Evolutionary conservation across 2,113 vertebrate genomes (phyloP).

Genomic region (Galbula dea): DNA sequence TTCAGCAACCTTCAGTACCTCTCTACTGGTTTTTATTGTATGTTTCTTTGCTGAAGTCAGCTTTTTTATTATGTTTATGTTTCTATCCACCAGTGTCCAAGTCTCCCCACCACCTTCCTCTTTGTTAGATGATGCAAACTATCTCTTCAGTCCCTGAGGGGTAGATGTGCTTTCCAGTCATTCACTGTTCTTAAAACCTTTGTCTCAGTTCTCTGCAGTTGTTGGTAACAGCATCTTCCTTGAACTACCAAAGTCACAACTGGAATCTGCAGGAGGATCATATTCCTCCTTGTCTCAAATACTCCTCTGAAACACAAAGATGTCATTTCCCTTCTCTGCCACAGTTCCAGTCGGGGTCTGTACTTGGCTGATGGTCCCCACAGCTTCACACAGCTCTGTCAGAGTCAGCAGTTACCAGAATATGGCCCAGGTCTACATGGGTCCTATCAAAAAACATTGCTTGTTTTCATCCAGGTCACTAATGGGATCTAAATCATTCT

Average conservation of each 20-base stretch:
- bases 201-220: not conserved
- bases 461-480: not conserved
- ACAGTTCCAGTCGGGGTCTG: not conserved
- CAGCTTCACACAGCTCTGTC: not conserved
- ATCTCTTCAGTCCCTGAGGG: not conserved
- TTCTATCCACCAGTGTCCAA: not conserved
- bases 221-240: not conserved
- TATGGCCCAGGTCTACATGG: accelerated
- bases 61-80: not conserved
- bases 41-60: not conserved
- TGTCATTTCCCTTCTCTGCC: not conserved
- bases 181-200: not conserved
- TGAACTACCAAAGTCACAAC: not conserved
- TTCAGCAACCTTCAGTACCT: not conserved
- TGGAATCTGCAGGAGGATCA: not conserved
- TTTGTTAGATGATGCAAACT: not conserved
- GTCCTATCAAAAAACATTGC: not conserved
- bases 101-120: not conserved
- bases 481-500: not conserved
- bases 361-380: not conserved
- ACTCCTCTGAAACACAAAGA: not conserved
- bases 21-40: not conserved
- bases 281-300: not conserved
- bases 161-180: not conserved
- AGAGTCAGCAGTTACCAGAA: not conserved